Base-by-base conservation (phyloP, 2,888 invertebrate genomes). In the Rambutsinella grinnellia region DNA sequence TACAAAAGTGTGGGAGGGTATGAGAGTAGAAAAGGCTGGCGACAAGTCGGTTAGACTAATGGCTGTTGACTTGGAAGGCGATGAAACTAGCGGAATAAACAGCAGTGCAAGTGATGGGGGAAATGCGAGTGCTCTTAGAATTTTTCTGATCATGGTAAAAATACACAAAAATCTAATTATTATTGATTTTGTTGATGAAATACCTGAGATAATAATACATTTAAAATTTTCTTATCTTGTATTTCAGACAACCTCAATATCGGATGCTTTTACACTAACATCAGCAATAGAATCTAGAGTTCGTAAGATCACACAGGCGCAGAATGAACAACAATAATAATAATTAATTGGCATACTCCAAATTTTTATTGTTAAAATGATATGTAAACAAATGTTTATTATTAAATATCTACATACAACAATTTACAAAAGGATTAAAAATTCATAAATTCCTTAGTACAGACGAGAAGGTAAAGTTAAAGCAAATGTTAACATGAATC, bases 1-100 rank as follows among this genome's bases (percentile, higher is more conserved):
- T 87, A 96, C 97, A 49, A 96, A 96, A 90, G 86, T 94, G 80
- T 97, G 96, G 95, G 91, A 93, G 5, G 96, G 93, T 79, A 97
- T 97, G 97, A 93, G 94, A 13, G 92, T 94, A 24, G 94, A 96
- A 86, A 90, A 93, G 80, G 94, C 96, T 2, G 95, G 94, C 85
- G 90, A 91, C 81, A 96, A 95, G 88, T 95, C 94, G 80, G 89
- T 97, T 27, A 89, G 96, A 80, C 89, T 97, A 83, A 96, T 96
- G 2, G 83, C 79, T 5, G 65, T 76, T 51, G 83, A 83, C 61
- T 61, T 79, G 3, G 78, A 78, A 49, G 58, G 57, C 17, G 23
- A 17, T 23, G 8, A 8, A n/a, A 21, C 21, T 19, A n/a, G 3
- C n/a, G 36, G 57, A 17, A 26, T 26, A 26, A 24, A 23, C 27